Conservation (phyloP, 2,113 vertebrate genomes). For the Sylvilagus bachmani region DNA sequence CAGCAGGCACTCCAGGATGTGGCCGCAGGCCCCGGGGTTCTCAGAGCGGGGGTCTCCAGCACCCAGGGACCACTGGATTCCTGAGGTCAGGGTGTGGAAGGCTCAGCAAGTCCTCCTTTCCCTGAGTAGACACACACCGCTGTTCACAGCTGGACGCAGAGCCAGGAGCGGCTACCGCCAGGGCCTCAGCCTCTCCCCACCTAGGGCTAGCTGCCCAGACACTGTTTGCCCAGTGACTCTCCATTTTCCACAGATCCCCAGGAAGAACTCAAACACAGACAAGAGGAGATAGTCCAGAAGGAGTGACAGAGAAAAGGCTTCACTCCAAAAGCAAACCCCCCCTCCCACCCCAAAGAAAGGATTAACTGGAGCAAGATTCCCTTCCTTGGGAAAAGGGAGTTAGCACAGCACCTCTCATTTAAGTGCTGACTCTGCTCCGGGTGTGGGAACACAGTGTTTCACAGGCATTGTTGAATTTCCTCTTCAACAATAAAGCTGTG, state of each 20-base stretch:
- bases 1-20: neutral
- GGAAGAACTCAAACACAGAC: neutral
- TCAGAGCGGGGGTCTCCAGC: neutral
- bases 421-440: neutral
- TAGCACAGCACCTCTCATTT: neutral
- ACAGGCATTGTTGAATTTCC: neutral
- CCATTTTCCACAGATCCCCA: neutral
- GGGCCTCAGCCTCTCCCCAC: neutral
- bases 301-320: constrained; percentile 13
- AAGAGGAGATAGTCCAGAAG: neutral
- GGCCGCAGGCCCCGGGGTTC: neutral
- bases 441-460: neutral
- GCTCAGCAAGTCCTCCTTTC: neutral
- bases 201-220: neutral
- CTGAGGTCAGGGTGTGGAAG: neutral
- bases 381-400: constrained; percentile 3
- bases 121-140: neutral
- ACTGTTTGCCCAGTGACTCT: neutral
- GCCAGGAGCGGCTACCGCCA: neutral
- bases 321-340: neutral
- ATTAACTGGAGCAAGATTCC: neutral
- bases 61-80: neutral
- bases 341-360: neutral
- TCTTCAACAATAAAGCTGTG: neutral
- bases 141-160: neutral